Percentiles rank a stretch among this genome's conserved stretches.
Evolutionary conservation across 2,797 vertebrate species (phyloP).

Genomic region (Myiotriccus ornatus): DNA sequence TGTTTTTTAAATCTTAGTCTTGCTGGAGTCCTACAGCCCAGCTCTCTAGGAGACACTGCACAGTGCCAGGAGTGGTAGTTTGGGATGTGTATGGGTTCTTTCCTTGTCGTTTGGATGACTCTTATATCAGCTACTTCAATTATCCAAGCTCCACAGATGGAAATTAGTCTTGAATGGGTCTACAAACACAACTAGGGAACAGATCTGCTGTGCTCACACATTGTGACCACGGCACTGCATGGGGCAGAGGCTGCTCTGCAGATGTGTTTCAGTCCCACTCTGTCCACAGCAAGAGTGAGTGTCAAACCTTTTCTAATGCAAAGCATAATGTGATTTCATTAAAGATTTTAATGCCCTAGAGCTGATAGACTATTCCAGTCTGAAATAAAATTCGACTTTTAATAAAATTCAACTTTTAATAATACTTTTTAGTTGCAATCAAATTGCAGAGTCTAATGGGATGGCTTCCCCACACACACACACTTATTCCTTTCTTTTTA

Average conservation of each 20-base stretch:
- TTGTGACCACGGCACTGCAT: not conserved
- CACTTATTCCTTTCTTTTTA: not conserved
- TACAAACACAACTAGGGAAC: not conserved
- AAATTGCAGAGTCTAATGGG: not conserved
- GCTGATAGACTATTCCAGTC: not conserved
- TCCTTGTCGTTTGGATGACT: not conserved
- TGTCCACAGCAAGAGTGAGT: not conserved
- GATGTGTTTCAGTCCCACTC: not conserved
- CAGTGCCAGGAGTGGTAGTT: not conserved
- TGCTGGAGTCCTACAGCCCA: not conserved
- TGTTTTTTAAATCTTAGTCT: not conserved
- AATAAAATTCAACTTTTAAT: not conserved
- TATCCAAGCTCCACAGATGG: not conserved
- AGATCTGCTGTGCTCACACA: not conserved
- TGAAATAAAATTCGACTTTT: not conserved
- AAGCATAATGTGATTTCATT: slow-evolving; percentile 6
- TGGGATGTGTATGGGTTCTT: not conserved
- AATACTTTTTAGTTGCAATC: not conserved
- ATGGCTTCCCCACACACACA: not conserved
- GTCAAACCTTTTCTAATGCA: not conserved
- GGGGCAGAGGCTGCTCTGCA: not conserved
- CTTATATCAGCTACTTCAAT: not conserved
- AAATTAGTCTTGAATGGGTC: not conserved
- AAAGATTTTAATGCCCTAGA: not conserved
- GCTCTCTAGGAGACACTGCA: not conserved